phyloP scores from a whole-genome alignment of 2,113 vertebrate genomes.

The Amia ocellicauda region DNA sequence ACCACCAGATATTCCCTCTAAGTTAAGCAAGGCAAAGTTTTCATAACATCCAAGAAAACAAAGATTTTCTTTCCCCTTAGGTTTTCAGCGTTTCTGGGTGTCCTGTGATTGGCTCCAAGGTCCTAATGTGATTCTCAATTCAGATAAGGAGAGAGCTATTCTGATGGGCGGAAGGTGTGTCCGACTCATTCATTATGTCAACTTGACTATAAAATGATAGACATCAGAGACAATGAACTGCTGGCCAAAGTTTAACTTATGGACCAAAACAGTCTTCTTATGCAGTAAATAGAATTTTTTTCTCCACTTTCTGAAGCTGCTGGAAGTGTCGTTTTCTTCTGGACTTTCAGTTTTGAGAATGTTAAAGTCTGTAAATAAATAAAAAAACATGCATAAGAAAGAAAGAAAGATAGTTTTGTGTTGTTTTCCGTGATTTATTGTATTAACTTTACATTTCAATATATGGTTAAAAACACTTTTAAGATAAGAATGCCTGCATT shows the following conservation, averaged over 20 bases:
- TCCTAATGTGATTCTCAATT: conserved; percentile 63
- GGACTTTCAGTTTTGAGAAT: too few relatives aligned
- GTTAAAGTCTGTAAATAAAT: too few relatives aligned
- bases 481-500: too few relatives aligned
- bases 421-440: too few relatives aligned
- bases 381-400: too few relatives aligned
- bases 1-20: conserved; percentile 41
- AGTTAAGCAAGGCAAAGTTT: conserved; percentile 64
- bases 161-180: conserved; percentile 85
- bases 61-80: conserved; percentile 57
- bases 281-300: conserved; percentile 67
- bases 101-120: conserved; percentile 53
- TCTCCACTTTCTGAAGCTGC: conserved; percentile 46
- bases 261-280: conserved; percentile 56
- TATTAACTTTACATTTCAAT: too few relatives aligned
- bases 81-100: conserved; percentile 37
- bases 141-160: conserved; percentile 68
- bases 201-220: conserved; percentile 79
- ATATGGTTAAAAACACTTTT: too few relatives aligned
- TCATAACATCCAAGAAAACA: conserved; percentile 67
- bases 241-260: conserved; percentile 67
- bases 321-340: too few relatives aligned
- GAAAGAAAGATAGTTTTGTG: too few relatives aligned
- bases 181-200: conserved; percentile 86
- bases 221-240: conserved; percentile 78